A percentile compares a stretch with the other conserved stretches of the same genome.
These are phyloP conservation scores for Carposina sasakii DNA, from an alignment of 1,140 invertebrate species.

Conservation along the genomic window DNA sequence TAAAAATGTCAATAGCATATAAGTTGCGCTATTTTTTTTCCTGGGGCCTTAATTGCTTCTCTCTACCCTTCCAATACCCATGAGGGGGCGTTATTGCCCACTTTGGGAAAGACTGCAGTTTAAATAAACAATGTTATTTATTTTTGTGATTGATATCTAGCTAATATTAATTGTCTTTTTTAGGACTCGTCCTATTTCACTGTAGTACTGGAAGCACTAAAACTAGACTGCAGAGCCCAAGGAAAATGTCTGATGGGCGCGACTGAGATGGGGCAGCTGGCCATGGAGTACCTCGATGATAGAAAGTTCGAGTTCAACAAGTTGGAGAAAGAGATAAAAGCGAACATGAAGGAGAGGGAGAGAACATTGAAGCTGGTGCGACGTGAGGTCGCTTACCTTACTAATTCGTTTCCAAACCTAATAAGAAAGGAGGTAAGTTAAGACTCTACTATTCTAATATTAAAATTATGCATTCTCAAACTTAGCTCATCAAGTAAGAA, in stretches of 20 bases:
- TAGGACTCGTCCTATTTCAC: constrained; percentile 77
- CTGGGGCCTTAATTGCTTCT: no score
- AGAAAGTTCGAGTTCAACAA: constrained; percentile 73
- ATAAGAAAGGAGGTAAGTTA: constrained; percentile 75
- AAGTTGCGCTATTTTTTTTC: no score
- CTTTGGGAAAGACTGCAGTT: no score
- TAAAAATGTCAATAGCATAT: no score
- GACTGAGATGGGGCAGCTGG: constrained; percentile 76
- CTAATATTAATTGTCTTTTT: no score
- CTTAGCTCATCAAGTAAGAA: no score
- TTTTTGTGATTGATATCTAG: no score
- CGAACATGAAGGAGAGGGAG: constrained; percentile 72
- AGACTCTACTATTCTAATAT: no score
- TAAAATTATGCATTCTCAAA: no score
- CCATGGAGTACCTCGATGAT: constrained; percentile 76
- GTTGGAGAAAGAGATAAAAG: constrained; percentile 72
- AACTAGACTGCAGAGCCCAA: constrained; percentile 73
- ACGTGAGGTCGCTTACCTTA: constrained; percentile 72
- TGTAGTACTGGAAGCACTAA: constrained; percentile 71
- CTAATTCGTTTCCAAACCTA: constrained; percentile 72
- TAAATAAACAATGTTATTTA: constrained; percentile 7
- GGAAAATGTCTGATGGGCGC: constrained; percentile 74
- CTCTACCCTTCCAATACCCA: no score
- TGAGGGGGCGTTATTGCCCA: no score
- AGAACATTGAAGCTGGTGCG: constrained; percentile 68